phyloP scores from a whole-genome alignment of 2,888 invertebrate species.

The Protonemura montana region DNA sequence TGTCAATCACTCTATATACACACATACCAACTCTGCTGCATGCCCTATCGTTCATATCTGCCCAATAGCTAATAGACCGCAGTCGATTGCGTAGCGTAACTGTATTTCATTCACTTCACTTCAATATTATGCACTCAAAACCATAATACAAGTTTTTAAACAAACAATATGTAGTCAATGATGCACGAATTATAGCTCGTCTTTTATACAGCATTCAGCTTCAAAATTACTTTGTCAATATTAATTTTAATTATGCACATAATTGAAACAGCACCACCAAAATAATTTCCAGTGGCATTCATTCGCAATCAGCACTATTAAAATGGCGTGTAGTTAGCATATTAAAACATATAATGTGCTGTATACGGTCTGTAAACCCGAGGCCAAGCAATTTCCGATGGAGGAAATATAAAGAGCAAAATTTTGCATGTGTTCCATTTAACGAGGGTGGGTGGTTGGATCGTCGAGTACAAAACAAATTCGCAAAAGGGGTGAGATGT shows the following conservation, averaged over 20 bases:
- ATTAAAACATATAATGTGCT: neutral
- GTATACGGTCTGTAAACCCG: neutral
- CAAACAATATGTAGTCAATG: neutral
- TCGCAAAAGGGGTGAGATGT: neutral
- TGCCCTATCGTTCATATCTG: no score
- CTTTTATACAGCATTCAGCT: neutral
- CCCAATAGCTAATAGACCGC: no score
- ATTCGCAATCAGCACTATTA: neutral
- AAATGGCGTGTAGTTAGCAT: neutral
- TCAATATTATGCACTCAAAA: no score
- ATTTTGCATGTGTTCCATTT: conserved; percentile 5
- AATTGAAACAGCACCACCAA: neutral
- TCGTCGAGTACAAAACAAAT: neutral
- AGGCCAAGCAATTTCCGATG: neutral
- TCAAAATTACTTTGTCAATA: neutral
- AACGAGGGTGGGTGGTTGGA: neutral
- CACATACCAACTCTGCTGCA: no score
- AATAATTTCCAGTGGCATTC: neutral
- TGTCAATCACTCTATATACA: no score
- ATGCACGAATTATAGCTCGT: neutral
- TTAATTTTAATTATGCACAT: conserved; percentile 3
- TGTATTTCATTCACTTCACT: no score
- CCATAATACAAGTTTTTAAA: neutral
- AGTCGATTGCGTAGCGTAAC: no score
- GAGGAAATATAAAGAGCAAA: neutral